Base-by-base conservation (phyloP, 2,888 invertebrate genomes). In the Acleris cristana region DNA sequence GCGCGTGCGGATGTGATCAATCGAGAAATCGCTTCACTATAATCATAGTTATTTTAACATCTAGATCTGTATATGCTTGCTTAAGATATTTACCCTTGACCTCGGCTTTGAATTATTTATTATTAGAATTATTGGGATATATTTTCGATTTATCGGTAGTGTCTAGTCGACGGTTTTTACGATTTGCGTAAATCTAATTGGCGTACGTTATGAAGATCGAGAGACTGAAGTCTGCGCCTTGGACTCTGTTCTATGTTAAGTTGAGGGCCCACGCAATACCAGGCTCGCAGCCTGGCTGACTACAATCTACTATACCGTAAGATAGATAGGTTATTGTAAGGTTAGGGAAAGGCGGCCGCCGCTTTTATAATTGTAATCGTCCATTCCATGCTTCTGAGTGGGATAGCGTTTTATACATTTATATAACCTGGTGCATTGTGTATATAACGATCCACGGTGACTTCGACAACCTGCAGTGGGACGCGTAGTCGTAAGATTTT, bases 11-110 rank as follows among this genome's bases (percentile, higher is more conserved):
- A 85, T 88, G 90, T 90, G 90, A 89, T 89, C 86, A 78, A 79
- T 78, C 79, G 76, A 72, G 81, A 82, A 83, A 84, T 88, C 85
- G 87, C 88, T 89, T 88, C 81, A 83, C 80, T 76, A 76, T 86
- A 86, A 86, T 82, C 84, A 80, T 88, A 87, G 84, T 83, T 87
- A 82, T 84, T 85, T 83, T 83, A 82, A 80, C 79, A 78, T 78
- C 74, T 85, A 86, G 89, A 89, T 89, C 89, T 88, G 90, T 86
- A 83, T 83, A 79, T 79, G 88, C 88, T 89, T 86, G 73, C 79
- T 79, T 81, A 80, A 80, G 82, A 78, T 82, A 82, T 82, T 85
- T 79, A 82, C 77, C 76, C 75, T 79, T 80, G 83, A 85, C 80
- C 78, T 78, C 77, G 73, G 88, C 88, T 88, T 87, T 12, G 74